Conservation (phyloP, 2,888 invertebrate species). For the Laspeyria flexula region DNA sequence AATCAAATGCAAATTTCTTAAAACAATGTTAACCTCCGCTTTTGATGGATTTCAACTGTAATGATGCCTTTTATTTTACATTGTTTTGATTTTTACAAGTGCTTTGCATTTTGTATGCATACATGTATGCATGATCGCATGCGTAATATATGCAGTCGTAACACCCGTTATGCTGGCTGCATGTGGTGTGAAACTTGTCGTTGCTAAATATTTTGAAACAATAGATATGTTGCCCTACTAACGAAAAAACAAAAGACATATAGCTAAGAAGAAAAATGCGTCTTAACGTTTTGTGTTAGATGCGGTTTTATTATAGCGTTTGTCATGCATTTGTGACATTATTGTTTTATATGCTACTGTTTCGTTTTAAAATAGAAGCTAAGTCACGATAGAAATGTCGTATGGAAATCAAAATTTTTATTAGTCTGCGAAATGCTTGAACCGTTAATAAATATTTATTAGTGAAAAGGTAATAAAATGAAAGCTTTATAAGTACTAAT, state of each 20-base stretch:
- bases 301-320: too few relatives aligned
- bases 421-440: too few relatives aligned
- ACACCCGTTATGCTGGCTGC: conserved; percentile 53
- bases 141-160: conserved; percentile 64
- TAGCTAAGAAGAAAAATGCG: too few relatives aligned
- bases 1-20: conserved; percentile 50
- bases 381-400: too few relatives aligned
- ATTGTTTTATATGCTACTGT: neutral
- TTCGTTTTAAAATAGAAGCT: neutral
- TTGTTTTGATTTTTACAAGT: conserved; percentile 75
- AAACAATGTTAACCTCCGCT: conserved; percentile 64
- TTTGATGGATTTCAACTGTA: conserved; percentile 60
- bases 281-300: too few relatives aligned
- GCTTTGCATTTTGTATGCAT: conserved; percentile 27
- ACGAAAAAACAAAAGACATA: neutral
- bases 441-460: too few relatives aligned
- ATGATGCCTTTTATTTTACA: conserved; percentile 53
- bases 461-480: too few relatives aligned
- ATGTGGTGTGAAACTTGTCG: conserved; percentile 54
- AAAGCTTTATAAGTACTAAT: too few relatives aligned
- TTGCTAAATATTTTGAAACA: conserved; percentile 43
- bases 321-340: too few relatives aligned
- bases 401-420: too few relatives aligned
- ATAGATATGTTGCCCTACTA: conserved; percentile 1
- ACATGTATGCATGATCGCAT: too few relatives aligned